Conservation (phyloP, 2,797 vertebrate species). For the Odontamblyopus lacepedii region DNA sequence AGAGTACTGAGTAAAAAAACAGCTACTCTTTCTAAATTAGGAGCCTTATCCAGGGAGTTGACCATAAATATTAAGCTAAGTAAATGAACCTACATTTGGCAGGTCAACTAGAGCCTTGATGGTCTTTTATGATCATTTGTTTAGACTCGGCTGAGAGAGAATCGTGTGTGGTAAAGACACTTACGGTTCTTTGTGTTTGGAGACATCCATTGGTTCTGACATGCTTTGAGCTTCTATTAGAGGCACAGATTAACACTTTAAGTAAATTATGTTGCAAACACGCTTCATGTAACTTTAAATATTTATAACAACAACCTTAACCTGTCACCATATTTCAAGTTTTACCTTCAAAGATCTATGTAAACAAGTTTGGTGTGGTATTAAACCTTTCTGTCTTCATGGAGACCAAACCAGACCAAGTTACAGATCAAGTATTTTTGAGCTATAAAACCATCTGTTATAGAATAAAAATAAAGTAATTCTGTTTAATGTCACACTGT, state of each 20-base stretch:
- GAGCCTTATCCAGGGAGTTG: neutral
- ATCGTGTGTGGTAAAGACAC: constrained; percentile 35
- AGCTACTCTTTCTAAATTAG: neutral
- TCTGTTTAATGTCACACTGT: too few relatives aligned
- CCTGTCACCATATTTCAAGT: neutral
- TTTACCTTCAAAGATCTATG: neutral
- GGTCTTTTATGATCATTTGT: constrained; percentile 60
- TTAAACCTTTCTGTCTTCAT: neutral
- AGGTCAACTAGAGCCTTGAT: constrained; percentile 32
- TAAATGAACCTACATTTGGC: neutral
- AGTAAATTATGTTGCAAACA: constrained; percentile 40
- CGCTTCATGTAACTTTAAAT: constrained; percentile 37
- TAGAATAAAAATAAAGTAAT: too few relatives aligned
- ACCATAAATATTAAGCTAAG: neutral
- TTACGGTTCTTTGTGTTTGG: constrained; percentile 42
- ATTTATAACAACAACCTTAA: constrained; percentile 27
- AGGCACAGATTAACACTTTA: constrained; percentile 24
- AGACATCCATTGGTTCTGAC: constrained; percentile 13
- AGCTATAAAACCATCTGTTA: too few relatives aligned
- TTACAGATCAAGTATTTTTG: too few relatives aligned
- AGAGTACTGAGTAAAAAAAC: neutral
- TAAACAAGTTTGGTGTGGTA: neutral
- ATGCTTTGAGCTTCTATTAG: constrained; percentile 29
- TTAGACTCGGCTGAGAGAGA: constrained; percentile 38
- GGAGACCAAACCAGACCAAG: too few relatives aligned